Base-by-base conservation (phyloP, 2,797 vertebrate genomes). In the Pseudomugil gertrudae region DNA sequence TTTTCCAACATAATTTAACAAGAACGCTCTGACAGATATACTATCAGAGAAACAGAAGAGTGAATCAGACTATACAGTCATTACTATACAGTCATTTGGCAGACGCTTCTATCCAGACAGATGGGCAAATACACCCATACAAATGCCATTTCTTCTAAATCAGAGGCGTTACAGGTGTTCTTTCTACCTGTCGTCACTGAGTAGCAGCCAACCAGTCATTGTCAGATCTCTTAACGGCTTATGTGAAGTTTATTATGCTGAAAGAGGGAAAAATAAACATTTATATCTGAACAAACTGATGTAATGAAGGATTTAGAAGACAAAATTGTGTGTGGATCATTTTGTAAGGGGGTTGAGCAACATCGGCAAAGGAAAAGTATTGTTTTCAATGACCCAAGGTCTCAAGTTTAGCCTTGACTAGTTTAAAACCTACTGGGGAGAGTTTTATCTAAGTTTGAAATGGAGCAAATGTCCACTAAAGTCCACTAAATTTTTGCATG, bases 391-490 rank as follows among this genome's bases (percentile, higher is more conserved):
- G 54, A 82, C 63, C 52, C 2, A 14, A 36, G 60, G 45, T 69
- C 77, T 66, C 2, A 3, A 23, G 40, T 57, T 40, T 32, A n/a
- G 6, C 80, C 74, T 53, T 56, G 65, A 78, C 40, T 54, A 63
- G 62, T 35, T 58, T 38, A 51, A 73, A 65, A 80, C 61, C 61
- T 66, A 68, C 52, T 54, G 40, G 5, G 5, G 29, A 32, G 70
- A 79, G 58, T 56, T 81, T 58, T 69, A 59, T 73, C 81, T 75
- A 72, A 75, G 69, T 57, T 83, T 32, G 17, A 51, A 11, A 40
- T 78, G 71, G 65, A 79, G 79, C 74, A 86, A 84, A 84, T 85
- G 84, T 82, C 72, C 69, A 79, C 79, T 15, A 36, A 26, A 62
- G 53, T 61, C 60, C 56, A 26, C 80, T 60, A 62, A 74, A 83